Conservation (phyloP, 1,140 invertebrate genomes). For the Parapsyche elsis region DNA sequence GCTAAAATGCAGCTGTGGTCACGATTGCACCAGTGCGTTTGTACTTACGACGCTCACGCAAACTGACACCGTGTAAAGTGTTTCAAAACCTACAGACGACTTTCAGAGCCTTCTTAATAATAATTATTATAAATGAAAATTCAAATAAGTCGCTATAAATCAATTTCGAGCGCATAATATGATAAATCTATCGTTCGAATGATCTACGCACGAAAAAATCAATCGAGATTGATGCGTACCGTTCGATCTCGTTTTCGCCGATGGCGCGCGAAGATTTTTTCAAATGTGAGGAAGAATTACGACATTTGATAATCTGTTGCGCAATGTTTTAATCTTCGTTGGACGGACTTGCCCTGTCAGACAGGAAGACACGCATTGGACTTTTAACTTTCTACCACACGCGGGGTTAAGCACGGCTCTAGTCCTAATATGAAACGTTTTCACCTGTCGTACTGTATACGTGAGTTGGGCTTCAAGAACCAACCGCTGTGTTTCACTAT, state of each 20-base stretch:
- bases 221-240: neutral
- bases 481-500: neutral
- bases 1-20: constrained; percentile 1
- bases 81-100: neutral
- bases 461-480: neutral
- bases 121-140: too few species aligned
- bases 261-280: too few species aligned
- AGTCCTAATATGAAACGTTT: constrained; percentile 18
- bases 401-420: neutral
- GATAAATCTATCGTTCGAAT: neutral
- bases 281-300: too few species aligned
- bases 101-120: neutral
- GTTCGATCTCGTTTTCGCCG: neutral
- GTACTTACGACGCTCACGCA: neutral
- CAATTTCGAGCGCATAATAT: too few species aligned
- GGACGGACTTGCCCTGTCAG: neutral
- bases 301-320: too few species aligned
- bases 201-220: neutral
- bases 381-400: constrained; percentile 15
- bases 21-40: neutral
- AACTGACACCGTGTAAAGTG: neutral
- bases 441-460: constrained; percentile 12
- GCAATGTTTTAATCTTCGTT: neutral
- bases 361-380: neutral
- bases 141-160: too few species aligned